Percentiles rank a stretch among this genome's conserved stretches.
These are phyloP conservation scores for Cosmia trapezina DNA, from an alignment of 2,888 invertebrate species.

Conservation along the genomic window DNA sequence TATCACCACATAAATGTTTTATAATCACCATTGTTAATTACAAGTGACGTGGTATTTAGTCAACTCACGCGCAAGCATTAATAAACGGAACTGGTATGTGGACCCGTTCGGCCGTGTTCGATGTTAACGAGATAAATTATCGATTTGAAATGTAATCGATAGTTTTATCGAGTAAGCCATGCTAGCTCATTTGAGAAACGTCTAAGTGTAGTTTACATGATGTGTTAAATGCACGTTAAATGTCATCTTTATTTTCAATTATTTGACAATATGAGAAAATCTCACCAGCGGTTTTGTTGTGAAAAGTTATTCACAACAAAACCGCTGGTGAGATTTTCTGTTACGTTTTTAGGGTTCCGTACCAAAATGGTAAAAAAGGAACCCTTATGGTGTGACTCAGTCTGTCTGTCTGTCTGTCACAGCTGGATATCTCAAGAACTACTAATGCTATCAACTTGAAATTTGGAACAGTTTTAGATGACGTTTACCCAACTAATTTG, in stretches of 20 bases:
- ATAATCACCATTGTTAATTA: conserved; percentile 73
- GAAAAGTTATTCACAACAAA: too few relatives aligned
- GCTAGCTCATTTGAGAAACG: neutral
- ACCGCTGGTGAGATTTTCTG: neutral
- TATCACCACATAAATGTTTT: conserved; percentile 60
- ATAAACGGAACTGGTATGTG: conserved; percentile 61
- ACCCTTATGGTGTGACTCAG: too few relatives aligned
- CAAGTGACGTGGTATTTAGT: conserved; percentile 63
- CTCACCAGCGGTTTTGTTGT: neutral
- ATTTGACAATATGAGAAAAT: neutral
- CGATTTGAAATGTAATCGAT: conserved; percentile 45
- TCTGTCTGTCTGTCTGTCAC: too few relatives aligned
- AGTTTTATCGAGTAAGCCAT: conserved; percentile 8
- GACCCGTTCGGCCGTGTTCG: conserved; percentile 52
- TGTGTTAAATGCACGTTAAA: neutral
- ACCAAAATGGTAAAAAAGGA: too few relatives aligned
- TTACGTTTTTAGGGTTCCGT: too few relatives aligned
- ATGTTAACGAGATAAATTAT: conserved; percentile 43
- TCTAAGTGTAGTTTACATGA: neutral
- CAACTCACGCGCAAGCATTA: conserved; percentile 58
- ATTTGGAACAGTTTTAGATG: too few relatives aligned
- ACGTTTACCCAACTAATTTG: too few relatives aligned
- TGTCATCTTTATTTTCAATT: neutral
- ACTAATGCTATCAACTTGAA: too few relatives aligned
- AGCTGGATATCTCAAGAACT: too few relatives aligned